Evolutionary conservation across 2,797 vertebrate genomes (phyloP), one percentile per base, ranked within the genome.

Genomic region (Aphelocoma californica): DNA sequence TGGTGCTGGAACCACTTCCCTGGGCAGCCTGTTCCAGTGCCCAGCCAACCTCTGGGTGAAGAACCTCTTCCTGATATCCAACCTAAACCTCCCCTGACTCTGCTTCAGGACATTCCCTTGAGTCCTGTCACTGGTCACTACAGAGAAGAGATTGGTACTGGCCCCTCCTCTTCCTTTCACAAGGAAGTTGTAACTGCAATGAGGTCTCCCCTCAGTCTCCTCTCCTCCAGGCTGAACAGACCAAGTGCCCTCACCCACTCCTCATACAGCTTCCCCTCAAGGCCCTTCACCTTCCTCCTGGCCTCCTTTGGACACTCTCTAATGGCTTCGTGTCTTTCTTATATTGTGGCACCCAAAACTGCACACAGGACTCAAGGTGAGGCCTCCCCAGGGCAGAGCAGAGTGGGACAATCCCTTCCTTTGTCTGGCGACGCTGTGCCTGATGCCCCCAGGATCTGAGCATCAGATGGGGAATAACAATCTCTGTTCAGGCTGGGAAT

Each of bases 141-240:
- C 1, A 47, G 45, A n/a, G 53, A 1, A 34, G 38, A 16, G 54
- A 25, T 69, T 25, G 8, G n/a, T 21, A 6, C 56, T 56, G 61
- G 62, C 7, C 16, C 38, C 71, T 74, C 14, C 21, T 7, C 18
- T 42, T 4, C 38, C 44, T 19, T 29, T 67, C 18, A 1, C 1
- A 0, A 58, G 61, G 81, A 31, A 18, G 12, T 4, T 50, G 36
- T 14, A 28, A 8, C 70, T 23, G 7, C 53, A 42, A 0, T 29
- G 64, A 38, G n/a, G 16, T n/a, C 10, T 86, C 2, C 1, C 26
- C 15, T 75, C 53, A 51, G 21, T 11, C 31, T 50, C 17, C 36
- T n/a, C 29, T 24, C 7, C 60, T 67, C 54, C n/a, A 67, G 38
- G 38, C 64, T 69, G 83, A 54, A 3, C 40, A 69, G 3, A 29